Evolutionary conservation across 2,888 invertebrate species (phyloP).

Genomic region (Drosophila cognata): DNA sequence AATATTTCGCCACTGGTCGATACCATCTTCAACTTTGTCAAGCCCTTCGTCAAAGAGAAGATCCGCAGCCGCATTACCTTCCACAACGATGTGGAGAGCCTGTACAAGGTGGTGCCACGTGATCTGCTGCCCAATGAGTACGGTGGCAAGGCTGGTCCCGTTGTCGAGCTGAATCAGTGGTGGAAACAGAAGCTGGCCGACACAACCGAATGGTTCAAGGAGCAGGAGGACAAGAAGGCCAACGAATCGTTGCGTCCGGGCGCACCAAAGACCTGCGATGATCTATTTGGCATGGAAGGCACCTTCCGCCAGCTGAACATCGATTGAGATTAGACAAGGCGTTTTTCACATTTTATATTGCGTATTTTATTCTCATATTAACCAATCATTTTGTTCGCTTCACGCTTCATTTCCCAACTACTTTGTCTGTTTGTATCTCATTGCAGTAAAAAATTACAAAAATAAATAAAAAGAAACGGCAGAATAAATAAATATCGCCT

Average conservation of each 20-base stretch:
- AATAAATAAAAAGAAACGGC: constrained; percentile 39
- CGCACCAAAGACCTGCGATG: constrained; percentile 93
- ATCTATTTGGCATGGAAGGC: constrained; percentile 95
- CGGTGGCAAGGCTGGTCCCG: constrained; percentile 91
- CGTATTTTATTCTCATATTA: constrained; percentile 46
- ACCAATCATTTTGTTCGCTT: constrained; percentile 66
- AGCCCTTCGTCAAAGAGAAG: constrained; percentile 95
- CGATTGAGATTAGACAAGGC: constrained; percentile 86
- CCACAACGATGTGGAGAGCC: constrained; percentile 90
- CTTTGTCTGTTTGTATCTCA: constrained; percentile 33
- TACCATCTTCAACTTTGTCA: constrained; percentile 93
- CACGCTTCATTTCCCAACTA: constrained; percentile 60
- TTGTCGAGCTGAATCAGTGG: constrained; percentile 89
- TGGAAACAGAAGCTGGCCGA: constrained; percentile 93
- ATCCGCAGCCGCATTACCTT: constrained; percentile 93
- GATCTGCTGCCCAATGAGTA: constrained; percentile 93
- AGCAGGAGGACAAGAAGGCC: constrained; percentile 91
- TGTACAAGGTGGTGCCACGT: constrained; percentile 92
- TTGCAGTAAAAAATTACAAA: constrained; percentile 66
- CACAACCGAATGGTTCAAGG: constrained; percentile 92
- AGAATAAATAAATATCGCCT: constrained; percentile 42
- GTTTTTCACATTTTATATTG: constrained; percentile 26
- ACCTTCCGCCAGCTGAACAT: constrained; percentile 94
- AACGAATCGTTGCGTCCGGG: constrained; percentile 93
- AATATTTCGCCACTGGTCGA: constrained; percentile 93